phyloP scores from a whole-genome alignment of 2,888 invertebrate genomes.

The Liodrosophila aerea region DNA sequence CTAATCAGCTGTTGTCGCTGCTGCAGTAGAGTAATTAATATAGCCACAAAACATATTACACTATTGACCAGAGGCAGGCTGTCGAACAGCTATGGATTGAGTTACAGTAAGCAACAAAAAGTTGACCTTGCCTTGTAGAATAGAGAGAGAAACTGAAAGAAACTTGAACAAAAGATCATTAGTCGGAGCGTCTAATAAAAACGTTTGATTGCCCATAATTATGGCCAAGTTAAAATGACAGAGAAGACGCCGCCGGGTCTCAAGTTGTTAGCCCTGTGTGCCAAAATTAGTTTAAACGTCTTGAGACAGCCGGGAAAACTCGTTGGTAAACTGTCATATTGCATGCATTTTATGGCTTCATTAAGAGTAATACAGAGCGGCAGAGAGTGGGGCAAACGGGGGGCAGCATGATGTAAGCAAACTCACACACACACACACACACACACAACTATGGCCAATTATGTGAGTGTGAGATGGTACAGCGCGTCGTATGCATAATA shows the following conservation, averaged over 20 bases:
- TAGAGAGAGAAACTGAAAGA: neutral
- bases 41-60: conserved; percentile 7
- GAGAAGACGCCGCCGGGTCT: conserved; percentile 41
- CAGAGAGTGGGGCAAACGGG: neutral
- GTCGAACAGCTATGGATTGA: conserved; percentile 12
- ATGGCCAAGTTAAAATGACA: conserved; percentile 49
- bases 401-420: conserved; percentile 17
- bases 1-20: conserved; percentile 38
- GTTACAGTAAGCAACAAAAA: conserved; percentile 16
- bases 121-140: conserved; percentile 36
- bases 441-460: conserved; percentile 7
- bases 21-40: conserved; percentile 31
- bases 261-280: conserved; percentile 42
- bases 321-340: conserved; percentile 43
- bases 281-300: conserved; percentile 53
- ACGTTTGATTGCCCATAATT: conserved; percentile 69
- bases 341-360: conserved; percentile 62
- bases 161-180: conserved; percentile 52
- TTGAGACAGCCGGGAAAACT: conserved; percentile 21
- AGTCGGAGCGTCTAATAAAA: conserved; percentile 64
- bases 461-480: conserved; percentile 19
- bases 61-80: conserved; percentile 15
- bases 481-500: conserved; percentile 60
- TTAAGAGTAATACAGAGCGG: conserved; percentile 25
- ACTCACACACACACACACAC: neutral